These are phyloP conservation scores for Acronicta psi DNA, from an alignment of 2,888 invertebrate species.

Conservation along the genomic window DNA sequence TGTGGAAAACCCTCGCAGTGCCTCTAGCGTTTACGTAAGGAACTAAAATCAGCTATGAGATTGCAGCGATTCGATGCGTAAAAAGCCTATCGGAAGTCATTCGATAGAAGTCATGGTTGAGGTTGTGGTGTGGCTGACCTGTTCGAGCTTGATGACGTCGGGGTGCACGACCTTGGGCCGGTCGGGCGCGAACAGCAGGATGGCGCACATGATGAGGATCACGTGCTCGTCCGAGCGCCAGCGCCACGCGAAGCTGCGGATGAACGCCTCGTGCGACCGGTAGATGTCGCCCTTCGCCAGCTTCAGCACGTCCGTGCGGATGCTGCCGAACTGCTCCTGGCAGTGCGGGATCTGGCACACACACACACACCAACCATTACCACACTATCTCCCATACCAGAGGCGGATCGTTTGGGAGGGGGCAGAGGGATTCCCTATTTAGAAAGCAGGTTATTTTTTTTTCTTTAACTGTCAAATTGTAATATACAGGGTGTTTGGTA, in stretches of 20 bases:
- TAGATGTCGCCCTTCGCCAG: conserved; percentile 97
- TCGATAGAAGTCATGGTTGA: too few species aligned
- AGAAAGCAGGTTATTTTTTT: too few species aligned
- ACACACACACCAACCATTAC: too few species aligned
- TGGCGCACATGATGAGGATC: conserved; percentile 96
- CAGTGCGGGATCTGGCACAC: conserved; percentile 92
- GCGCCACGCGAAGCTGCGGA: conserved; percentile 94
- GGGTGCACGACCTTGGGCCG: conserved; percentile 94
- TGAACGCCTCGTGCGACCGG: conserved; percentile 94
- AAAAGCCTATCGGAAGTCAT: too few species aligned
- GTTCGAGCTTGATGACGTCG: conserved; percentile 95
- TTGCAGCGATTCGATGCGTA: too few species aligned
- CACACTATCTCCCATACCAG: background rate
- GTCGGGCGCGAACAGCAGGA: conserved; percentile 96
- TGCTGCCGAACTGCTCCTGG: conserved; percentile 92
- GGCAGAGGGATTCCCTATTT: too few species aligned
- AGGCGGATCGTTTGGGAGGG: too few species aligned
- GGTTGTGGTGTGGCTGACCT: conserved; percentile 89
- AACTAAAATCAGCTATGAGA: too few species aligned
- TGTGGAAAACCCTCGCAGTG: too few species aligned
- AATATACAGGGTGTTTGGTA: too few species aligned
- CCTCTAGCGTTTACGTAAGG: too few species aligned
- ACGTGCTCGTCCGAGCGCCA: conserved; percentile 97
- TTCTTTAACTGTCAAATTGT: too few species aligned
- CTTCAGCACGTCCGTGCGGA: conserved; percentile 96